These are phyloP conservation scores for Cricetomys ansorgei DNA, from an alignment of 2,113 vertebrate genomes.

Conservation along the genomic window DNA sequence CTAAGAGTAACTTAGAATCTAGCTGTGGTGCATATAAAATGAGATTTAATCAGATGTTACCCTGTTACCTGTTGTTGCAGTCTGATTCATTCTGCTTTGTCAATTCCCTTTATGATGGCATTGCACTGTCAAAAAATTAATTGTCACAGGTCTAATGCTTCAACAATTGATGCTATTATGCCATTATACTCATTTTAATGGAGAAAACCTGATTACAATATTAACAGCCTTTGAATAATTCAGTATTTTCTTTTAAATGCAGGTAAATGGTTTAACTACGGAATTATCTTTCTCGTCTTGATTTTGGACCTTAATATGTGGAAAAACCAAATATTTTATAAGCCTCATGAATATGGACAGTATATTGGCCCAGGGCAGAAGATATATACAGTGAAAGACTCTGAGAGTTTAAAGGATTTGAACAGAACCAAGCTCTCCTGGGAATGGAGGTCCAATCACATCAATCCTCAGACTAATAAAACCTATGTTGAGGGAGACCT, in stretches of 20 bases:
- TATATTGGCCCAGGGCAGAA: conserved; percentile 97
- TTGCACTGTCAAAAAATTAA: conserved; percentile 9
- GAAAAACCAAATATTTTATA: conserved; percentile 99
- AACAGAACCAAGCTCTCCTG: conserved; percentile 96
- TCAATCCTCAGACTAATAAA: conserved; percentile 91
- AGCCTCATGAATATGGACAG: conserved; percentile 97
- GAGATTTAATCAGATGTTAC: background rate
- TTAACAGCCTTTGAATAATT: conserved; percentile 62
- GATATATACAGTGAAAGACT: conserved; percentile 97
- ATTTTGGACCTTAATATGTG: conserved; percentile 99
- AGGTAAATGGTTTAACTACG: conserved; percentile 99
- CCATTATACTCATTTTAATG: conserved; percentile 43
- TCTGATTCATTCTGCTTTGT: background rate
- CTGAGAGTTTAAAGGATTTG: conserved; percentile 92
- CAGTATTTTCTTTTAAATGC: conserved; percentile 82
- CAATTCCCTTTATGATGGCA: conserved; percentile 16
- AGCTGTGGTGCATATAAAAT: conserved; percentile 48
- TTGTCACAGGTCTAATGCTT: background rate
- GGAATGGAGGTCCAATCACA: conserved; percentile 93
- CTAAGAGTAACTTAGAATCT: background rate
- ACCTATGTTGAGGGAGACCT: conserved; percentile 93
- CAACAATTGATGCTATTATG: conserved; percentile 9
- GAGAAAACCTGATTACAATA: conserved; percentile 14
- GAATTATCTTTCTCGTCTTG: conserved; percentile 98
- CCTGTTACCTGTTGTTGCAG: background rate